phyloP scores from a whole-genome alignment of 2,888 invertebrate genomes.

The Branchinecta sandiegonensis region DNA sequence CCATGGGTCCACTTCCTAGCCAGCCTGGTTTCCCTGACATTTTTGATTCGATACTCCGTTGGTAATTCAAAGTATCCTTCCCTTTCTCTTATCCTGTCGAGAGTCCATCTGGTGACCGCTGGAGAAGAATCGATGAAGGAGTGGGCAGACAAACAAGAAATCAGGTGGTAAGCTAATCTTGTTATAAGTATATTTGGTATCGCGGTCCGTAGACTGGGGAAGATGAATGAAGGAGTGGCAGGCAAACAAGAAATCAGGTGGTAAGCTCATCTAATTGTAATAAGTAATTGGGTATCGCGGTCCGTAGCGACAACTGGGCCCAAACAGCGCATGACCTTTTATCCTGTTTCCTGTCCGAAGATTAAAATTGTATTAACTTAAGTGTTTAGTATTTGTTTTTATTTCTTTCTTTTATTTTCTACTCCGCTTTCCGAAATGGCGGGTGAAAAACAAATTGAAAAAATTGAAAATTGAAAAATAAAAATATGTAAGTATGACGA shows the following conservation, averaged over 20 bases:
- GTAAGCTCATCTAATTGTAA: no score
- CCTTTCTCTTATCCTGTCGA: not conserved
- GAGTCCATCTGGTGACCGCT: not conserved
- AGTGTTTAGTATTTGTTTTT: no score
- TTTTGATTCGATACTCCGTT: not conserved
- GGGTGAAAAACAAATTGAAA: no score
- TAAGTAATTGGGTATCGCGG: not conserved
- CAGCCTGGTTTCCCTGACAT: not conserved
- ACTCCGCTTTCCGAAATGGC: no score
- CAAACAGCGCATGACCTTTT: no score
- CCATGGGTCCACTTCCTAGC: not conserved
- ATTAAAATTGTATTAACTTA: no score
- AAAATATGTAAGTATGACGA: no score
- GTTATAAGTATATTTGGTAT: not conserved
- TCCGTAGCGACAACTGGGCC: no score
- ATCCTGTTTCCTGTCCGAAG: no score
- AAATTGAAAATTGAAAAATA: no score
- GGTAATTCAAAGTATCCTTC: conserved; percentile 10
- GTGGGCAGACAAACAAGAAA: not conserved
- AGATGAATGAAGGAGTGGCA: not conserved
- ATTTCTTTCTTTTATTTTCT: no score
- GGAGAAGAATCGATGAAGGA: not conserved
- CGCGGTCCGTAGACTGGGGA: not conserved
- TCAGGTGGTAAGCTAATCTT: not conserved
- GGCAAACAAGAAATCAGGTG: not conserved